Conservation (phyloP, 2,888 invertebrate genomes). For the Tipula confusa region DNA sequence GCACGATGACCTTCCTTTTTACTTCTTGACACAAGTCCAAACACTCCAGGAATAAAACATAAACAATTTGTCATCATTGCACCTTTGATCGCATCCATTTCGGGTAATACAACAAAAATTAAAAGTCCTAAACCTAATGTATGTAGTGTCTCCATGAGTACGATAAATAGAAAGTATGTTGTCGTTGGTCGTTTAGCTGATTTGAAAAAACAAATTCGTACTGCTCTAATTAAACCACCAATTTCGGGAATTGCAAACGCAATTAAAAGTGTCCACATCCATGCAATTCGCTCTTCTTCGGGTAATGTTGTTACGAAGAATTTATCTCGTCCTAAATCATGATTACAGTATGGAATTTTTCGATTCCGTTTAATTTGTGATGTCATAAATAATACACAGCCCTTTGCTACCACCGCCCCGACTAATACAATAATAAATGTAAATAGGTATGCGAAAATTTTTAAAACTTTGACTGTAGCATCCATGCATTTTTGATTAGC, state of each 20-base stretch:
- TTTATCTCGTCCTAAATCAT: conserved; percentile 77
- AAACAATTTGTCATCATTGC: conserved; percentile 95
- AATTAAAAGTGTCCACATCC: conserved; percentile 89
- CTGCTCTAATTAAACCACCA: conserved; percentile 76
- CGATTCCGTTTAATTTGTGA: conserved; percentile 78
- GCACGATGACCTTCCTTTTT: conserved; percentile 75
- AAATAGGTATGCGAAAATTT: conserved; percentile 77
- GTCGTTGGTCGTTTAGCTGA: conserved; percentile 67
- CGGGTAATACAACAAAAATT: conserved; percentile 83
- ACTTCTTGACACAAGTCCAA: conserved; percentile 75
- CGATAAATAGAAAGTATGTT: conserved; percentile 54
- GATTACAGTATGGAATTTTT: conserved; percentile 76
- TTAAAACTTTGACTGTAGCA: conserved; percentile 76
- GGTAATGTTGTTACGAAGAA: conserved; percentile 77
- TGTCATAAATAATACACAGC: conserved; percentile 85
- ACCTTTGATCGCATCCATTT: conserved; percentile 89
- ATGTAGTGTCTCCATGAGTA: conserved; percentile 82
- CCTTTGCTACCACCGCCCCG: conserved; percentile 83
- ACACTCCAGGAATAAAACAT: conserved; percentile 74
- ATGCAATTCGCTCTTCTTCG: conserved; percentile 80
- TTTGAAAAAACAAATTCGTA: conserved; percentile 87
- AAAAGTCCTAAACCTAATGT: conserved; percentile 81
- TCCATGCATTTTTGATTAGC: conserved; percentile 83
- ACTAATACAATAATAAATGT: conserved; percentile 81
- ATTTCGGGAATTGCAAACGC: conserved; percentile 86